Evolutionary conservation across 2,888 invertebrate species (phyloP).

Genomic region (Pachydiplax longipennis): DNA sequence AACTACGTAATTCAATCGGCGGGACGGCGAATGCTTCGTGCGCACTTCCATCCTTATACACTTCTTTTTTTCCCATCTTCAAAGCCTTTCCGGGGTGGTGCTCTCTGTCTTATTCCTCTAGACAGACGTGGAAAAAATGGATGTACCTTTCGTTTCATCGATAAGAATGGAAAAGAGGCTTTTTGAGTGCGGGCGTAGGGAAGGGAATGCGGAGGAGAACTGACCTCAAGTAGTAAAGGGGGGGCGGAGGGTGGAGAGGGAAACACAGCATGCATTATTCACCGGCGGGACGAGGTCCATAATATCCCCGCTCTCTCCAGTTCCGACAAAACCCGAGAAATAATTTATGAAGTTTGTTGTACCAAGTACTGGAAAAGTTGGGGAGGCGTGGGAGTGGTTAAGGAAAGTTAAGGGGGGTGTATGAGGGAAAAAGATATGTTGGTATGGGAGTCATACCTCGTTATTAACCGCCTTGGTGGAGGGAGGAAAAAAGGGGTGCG

Average conservation of each 20-base stretch:
- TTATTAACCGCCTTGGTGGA: not conserved
- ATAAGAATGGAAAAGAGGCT: not conserved
- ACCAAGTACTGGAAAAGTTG: constrained; percentile 41
- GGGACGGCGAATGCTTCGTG: not conserved
- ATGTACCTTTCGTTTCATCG: not conserved
- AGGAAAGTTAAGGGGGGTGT: not conserved
- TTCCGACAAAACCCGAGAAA: constrained; percentile 41
- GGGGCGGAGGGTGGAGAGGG: not conserved
- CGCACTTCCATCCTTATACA: not conserved
- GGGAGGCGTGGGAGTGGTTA: not conserved
- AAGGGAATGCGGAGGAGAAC: not conserved
- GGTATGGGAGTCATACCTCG: not conserved
- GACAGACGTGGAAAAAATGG: not conserved
- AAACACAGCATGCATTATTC: constrained; percentile 22
- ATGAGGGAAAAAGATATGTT: not conserved
- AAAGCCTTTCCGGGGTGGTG: not conserved
- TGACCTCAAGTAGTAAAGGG: not conserved
- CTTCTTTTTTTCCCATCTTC: not conserved
- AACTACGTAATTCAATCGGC: not conserved
- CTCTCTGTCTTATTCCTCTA: not conserved
- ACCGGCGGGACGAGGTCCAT: constrained; percentile 26
- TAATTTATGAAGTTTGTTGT: constrained; percentile 45
- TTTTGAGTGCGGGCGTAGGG: not conserved
- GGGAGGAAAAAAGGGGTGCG: not conserved
- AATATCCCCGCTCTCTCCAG: constrained; percentile 18